Conservation (phyloP, 2,113 vertebrate species). For the Monopterus albus region DNA sequence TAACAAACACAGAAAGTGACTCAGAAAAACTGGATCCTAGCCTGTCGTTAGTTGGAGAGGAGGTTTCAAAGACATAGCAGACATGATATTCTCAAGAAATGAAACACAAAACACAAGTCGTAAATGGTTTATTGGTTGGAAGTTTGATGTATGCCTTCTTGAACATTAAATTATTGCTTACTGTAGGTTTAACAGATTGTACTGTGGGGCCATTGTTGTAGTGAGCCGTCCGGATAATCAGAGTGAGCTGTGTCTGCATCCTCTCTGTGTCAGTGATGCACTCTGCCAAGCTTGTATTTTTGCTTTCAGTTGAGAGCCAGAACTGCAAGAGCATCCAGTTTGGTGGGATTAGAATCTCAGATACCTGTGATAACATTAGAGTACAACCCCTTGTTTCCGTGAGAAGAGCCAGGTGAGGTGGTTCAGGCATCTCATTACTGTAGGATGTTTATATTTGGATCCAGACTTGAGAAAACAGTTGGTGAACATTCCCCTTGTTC, state of each 20-base stretch:
- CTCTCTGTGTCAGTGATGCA: neutral
- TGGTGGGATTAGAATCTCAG: neutral
- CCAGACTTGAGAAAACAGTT: no score
- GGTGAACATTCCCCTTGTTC: no score
- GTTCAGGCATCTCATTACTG: neutral
- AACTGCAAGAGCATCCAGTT: neutral
- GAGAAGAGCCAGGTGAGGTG: neutral
- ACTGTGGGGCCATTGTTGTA: neutral
- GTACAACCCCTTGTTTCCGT: neutral
- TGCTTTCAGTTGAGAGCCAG: neutral
- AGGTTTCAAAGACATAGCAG: neutral
- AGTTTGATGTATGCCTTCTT: neutral
- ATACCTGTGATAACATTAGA: neutral
- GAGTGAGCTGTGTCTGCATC: neutral
- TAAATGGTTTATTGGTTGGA: neutral
- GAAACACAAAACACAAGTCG: neutral
- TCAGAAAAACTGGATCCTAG: constrained; percentile 42
- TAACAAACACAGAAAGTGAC: constrained; percentile 40
- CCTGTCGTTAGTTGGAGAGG: constrained; percentile 33
- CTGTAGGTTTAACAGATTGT: no score
- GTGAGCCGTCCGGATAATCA: neutral
- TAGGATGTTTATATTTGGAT: neutral
- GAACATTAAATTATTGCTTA: no score
- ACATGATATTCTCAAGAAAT: neutral
- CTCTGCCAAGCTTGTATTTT: neutral